These are phyloP conservation scores for Orthonevra nobilis DNA, from an alignment of 2,888 invertebrate genomes.

Conservation along the genomic window DNA sequence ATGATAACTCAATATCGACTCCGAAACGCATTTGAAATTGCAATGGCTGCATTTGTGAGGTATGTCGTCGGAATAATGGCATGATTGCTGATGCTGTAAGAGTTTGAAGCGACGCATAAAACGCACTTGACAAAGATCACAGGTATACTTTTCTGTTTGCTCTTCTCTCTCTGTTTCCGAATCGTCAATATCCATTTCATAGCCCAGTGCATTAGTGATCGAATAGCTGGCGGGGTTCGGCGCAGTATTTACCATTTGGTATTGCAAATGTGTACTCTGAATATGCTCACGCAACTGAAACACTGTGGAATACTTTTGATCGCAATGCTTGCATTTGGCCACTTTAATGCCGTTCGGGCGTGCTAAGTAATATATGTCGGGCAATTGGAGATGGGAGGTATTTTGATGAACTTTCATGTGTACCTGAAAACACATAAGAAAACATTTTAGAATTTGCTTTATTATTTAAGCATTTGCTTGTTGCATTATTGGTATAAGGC, in stretches of 20 bases:
- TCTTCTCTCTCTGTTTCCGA: slow-evolving; percentile 79
- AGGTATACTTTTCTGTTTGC: slow-evolving; percentile 72
- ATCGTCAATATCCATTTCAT: slow-evolving; percentile 78
- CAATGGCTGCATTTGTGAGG: slow-evolving; percentile 82
- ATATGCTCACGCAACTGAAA: slow-evolving; percentile 72
- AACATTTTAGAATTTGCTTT: too few relatives aligned
- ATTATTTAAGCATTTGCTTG: not conserved
- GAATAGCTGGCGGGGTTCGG: slow-evolving; percentile 75
- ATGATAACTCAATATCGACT: slow-evolving; percentile 82
- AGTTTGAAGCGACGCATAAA: slow-evolving; percentile 77
- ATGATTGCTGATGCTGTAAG: slow-evolving; percentile 76
- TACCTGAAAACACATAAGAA: slow-evolving; percentile 77
- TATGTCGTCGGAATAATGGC: slow-evolving; percentile 80
- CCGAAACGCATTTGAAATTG: slow-evolving; percentile 81
- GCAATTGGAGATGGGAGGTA: slow-evolving; percentile 50
- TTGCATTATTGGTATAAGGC: too few relatives aligned
- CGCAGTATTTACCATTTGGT: slow-evolving; percentile 22
- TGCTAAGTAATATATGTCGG: slow-evolving; percentile 63
- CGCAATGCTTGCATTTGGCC: slow-evolving; percentile 75
- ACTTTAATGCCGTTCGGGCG: slow-evolving; percentile 75
- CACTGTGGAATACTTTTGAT: slow-evolving; percentile 73
- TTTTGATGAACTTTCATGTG: slow-evolving; percentile 82
- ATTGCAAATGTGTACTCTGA: slow-evolving; percentile 34
- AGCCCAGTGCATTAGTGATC: slow-evolving; percentile 77
- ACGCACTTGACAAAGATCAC: slow-evolving; percentile 75